Evolutionary conservation across 2,888 invertebrate species (phyloP), one percentile per base, ranked within the genome.

Genomic region (Cataglyphis altisquamis): DNA sequence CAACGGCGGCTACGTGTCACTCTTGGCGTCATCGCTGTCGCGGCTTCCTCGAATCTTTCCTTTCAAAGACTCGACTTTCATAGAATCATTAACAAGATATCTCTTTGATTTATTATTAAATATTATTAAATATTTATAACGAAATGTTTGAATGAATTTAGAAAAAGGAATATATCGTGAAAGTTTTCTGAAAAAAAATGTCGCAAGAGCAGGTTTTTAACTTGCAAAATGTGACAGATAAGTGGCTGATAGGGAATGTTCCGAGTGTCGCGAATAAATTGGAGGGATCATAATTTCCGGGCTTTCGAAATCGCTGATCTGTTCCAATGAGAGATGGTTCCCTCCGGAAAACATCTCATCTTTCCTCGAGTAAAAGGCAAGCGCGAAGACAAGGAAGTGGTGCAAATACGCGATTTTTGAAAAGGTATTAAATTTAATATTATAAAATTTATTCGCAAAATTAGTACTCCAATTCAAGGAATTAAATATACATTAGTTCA

Each of bases 1-100:
- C 75, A 83, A 21, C 57, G 64, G 55, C 68, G 73, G 63, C 62
- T 75, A 66, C 70, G 77, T 84, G 84, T 86, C 89, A 66, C 68
- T 66, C 57, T 67, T 57, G 63, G 60, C 52, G 68, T 63, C 72
- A 73, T 60, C 81, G 82, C 80, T 67, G 67, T 25, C 67, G 63
- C 18, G 70, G 45, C 63, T 72, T 85, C 72, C 83, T 70, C 66
- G 52, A 84, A 86, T 80, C 68, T 70, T 60, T 70, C 45, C 77
- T 57, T 15, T 29, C 60, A 18, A 21, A 32, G 60, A 21, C 18
- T 45, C 21, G 41, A 70, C 60, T 70, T 80, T 36, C 36, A 25
- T 9, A 41, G 60, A 80, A 80, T 77, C n/a, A 57, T 70, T 70
- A 80, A 80, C 62, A 57, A 70, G 70, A 48, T 48, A 36, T 10